Evolutionary conservation across 2,888 invertebrate genomes (phyloP), one percentile per base, ranked within the genome.

Genomic region (Drosophila siamana): DNA sequence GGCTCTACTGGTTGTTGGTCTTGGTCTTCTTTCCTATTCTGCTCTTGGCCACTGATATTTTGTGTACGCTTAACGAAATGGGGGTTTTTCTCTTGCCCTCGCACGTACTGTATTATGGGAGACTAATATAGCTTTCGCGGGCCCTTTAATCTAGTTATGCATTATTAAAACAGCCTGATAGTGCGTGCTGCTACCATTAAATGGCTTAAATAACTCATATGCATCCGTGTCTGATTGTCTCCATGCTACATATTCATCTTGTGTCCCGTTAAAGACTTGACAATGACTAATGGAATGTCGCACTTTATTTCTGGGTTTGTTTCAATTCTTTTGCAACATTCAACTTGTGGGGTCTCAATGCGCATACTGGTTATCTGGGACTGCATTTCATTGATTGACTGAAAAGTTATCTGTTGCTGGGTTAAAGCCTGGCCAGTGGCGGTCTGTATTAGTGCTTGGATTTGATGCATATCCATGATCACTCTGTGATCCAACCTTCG

Each of bases 231-330:
- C 46, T 4, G 46, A 6, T 9, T 46, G 46, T 0, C 22, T 4
- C 41, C 41, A 44, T 7, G 47, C 11, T 8, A 57, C 38, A 16
- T 57, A 57, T 4, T 57, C 38, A 4, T 13, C 13, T 2, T 48
- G 57, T 5, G 2, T 15, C 5, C 48, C 48, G 1, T 57, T 15
- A 28, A 47, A 8, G 28, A 57, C 1, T 57, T 59, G 0, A 57
- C 30, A 1, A 48, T 59, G 24, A 50, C 36, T 26, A 26, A 26
- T 1, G 26, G 8, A 44, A 6, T 15, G 8, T 33, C 4, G 13
- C 48, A 41, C 22, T 15, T 50, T 6, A 50, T 15, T n/a, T 24
- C 24, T 7, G 57, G 22, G 15, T 43, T 40, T 8, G 9, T 9
- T 0, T 19, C 19, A 11, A 59, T n/a, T 15, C 33, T 41, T 1